Conservation (phyloP, 2,888 invertebrate species). For the Habroteleia sp. region DNA sequence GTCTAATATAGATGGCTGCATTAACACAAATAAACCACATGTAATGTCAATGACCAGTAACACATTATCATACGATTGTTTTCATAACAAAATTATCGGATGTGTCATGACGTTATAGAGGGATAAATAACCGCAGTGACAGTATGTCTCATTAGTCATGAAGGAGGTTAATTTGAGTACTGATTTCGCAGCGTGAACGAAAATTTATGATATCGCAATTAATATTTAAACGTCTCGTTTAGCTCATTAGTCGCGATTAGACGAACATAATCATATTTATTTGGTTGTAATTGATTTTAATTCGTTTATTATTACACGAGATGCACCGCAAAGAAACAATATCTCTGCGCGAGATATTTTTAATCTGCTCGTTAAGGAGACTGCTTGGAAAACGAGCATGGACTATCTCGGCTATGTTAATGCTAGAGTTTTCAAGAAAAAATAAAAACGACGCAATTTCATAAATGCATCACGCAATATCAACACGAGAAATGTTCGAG, state of each 20-base stretch:
- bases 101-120: conserved; percentile 53
- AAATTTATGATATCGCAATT: conserved; percentile 61
- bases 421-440: not conserved
- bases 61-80: conserved; percentile 67
- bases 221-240: conserved; percentile 57
- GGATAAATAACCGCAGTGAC: conserved; percentile 61
- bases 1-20: conserved; percentile 52
- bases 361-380: not conserved
- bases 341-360: conserved; percentile 5
- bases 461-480: conserved; percentile 19
- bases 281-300: conserved; percentile 49
- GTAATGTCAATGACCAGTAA: conserved; percentile 64
- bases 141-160: conserved; percentile 56
- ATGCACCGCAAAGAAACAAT: conserved; percentile 21
- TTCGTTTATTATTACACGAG: conserved; percentile 32
- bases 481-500: conserved; percentile 6
- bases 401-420: not conserved
- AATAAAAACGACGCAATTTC: conserved; percentile 5
- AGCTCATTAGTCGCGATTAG: conserved; percentile 53
- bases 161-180: conserved; percentile 54
- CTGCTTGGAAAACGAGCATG: not conserved
- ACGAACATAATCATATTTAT: conserved; percentile 53
- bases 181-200: conserved; percentile 51
- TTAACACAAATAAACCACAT: conserved; percentile 56
- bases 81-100: conserved; percentile 70